Evolutionary conservation across 1,140 invertebrate species (phyloP).

Genomic region (Pararge aegeria): DNA sequence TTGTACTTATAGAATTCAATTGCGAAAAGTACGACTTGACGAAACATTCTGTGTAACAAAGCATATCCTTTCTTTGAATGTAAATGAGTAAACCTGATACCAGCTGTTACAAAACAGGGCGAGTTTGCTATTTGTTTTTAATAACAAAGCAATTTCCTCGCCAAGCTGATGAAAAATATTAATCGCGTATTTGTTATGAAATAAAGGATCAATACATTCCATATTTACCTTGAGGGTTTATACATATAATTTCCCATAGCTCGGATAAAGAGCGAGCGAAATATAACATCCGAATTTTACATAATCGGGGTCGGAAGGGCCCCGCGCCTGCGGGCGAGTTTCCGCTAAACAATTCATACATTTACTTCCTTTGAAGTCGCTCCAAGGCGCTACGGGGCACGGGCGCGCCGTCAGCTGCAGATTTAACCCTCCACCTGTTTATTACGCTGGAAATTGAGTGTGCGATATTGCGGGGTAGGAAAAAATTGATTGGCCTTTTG

Average conservation of each 20-base stretch:
- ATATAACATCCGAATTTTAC: slow-evolving; percentile 36
- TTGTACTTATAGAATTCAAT: too few relatives aligned
- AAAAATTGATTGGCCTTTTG: slow-evolving; percentile 20
- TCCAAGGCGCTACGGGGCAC: slow-evolving; percentile 47
- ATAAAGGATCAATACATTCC: neutral
- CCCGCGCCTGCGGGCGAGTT: slow-evolving; percentile 53
- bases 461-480: slow-evolving; percentile 30
- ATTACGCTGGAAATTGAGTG: slow-evolving; percentile 56
- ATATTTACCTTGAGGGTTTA: neutral
- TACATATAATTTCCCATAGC: neutral
- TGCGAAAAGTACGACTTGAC: too few relatives aligned
- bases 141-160: too few relatives aligned
- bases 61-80: too few relatives aligned
- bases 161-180: neutral
- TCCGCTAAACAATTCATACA: slow-evolving; percentile 75
- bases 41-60: too few relatives aligned
- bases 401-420: slow-evolving; percentile 67
- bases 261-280: slow-evolving; percentile 1
- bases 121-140: too few relatives aligned
- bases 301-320: slow-evolving; percentile 50
- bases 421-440: slow-evolving; percentile 61
- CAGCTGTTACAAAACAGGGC: too few relatives aligned
- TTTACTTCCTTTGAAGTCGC: slow-evolving; percentile 72
- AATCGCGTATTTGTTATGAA: neutral
- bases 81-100: too few relatives aligned